Conservation (phyloP, 1,140 invertebrate genomes). For the Calephelis virginiensis region DNA sequence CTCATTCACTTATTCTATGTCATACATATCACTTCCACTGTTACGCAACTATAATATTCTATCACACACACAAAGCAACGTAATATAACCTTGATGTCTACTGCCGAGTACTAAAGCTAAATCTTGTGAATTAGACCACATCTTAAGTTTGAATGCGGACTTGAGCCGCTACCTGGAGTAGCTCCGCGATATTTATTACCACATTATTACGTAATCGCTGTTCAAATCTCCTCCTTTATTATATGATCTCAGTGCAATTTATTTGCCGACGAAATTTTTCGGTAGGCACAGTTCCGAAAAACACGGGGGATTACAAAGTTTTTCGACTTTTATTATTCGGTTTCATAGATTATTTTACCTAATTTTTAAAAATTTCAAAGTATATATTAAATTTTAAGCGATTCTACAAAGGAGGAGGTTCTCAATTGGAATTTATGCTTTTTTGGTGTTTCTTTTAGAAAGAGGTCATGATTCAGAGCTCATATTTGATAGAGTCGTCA, state of each 20-base stretch:
- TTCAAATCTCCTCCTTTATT: constrained; percentile 59
- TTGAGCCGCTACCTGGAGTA: constrained; percentile 48
- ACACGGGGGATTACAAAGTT: background rate
- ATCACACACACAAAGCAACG: too few relatives aligned
- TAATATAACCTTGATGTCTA: too few relatives aligned
- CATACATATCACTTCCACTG: too few relatives aligned
- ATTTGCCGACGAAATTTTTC: constrained; percentile 21
- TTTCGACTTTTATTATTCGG: background rate
- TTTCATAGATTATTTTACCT: background rate
- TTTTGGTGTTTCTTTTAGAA: too few relatives aligned
- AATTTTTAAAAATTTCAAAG: too few relatives aligned
- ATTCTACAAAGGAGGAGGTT: too few relatives aligned
- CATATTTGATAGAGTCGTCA: too few relatives aligned
- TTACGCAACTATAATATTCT: too few relatives aligned
- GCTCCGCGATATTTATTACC: constrained; percentile 62
- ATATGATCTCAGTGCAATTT: constrained; percentile 53
- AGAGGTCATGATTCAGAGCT: too few relatives aligned
- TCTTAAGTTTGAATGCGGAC: constrained; percentile 26
- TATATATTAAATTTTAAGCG: too few relatives aligned
- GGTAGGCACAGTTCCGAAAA: background rate
- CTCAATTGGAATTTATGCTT: too few relatives aligned
- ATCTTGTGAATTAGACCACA: constrained; percentile 22
- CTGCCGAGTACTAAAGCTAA: background rate
- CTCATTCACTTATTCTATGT: too few relatives aligned
- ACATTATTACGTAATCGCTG: constrained; percentile 66